These are phyloP conservation scores for Hucho hucho DNA, from an alignment of 2,113 vertebrate species.

Conservation along the genomic window DNA sequence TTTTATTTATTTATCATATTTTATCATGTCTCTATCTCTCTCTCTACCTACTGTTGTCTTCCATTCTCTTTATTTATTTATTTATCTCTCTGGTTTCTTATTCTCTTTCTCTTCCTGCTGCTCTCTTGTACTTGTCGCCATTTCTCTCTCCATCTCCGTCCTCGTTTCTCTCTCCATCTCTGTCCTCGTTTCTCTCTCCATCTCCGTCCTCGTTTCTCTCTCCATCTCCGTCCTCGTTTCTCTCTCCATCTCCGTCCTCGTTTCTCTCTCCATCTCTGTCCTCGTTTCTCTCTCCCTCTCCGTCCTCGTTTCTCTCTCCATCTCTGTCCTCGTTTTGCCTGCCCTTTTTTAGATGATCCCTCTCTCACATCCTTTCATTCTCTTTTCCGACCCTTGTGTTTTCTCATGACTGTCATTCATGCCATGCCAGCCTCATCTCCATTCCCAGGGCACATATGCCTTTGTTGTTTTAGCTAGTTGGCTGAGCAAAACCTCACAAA, in stretches of 20 bases:
- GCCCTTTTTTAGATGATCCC: neutral
- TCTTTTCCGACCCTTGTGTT: neutral
- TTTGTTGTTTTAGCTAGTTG: too few relatives aligned
- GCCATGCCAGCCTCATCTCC: too few relatives aligned
- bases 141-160: neutral
- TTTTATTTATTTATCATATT: neutral
- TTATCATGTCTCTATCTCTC: neutral
- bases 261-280: too few relatives aligned
- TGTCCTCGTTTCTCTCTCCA: too few relatives aligned
- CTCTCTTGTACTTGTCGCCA: neutral
- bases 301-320: too few relatives aligned
- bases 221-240: too few relatives aligned
- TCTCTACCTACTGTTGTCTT: neutral
- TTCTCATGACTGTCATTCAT: neutral
- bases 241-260: too few relatives aligned
- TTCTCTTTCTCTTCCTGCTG: neutral
- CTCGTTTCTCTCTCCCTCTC: too few relatives aligned
- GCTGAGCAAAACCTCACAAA: neutral
- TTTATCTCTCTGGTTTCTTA: neutral
- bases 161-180: too few relatives aligned
- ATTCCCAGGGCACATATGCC: too few relatives aligned
- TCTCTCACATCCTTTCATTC: neutral
- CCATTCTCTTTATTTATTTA: neutral
- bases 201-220: too few relatives aligned
- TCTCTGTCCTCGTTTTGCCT: neutral